phyloP scores from a whole-genome alignment of 2,797 vertebrate genomes.

The Gallinago solitaria region DNA sequence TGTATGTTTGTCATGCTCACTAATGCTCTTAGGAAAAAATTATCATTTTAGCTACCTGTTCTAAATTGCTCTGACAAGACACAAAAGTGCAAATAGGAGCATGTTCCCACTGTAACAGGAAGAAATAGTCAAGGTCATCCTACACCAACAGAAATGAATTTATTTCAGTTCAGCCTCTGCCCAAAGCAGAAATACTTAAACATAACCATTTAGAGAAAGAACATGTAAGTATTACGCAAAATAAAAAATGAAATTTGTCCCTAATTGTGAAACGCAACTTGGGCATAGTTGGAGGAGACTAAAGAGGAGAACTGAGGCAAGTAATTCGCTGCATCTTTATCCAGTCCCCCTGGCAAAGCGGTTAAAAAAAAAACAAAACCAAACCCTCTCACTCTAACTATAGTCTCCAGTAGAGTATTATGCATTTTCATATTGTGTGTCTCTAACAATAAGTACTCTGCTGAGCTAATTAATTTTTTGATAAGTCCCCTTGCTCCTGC shows the following conservation, averaged over 20 bases:
- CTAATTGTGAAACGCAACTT: background rate
- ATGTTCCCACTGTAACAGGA: background rate
- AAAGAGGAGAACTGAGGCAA: background rate
- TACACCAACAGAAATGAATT: background rate
- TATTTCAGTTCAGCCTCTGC: background rate
- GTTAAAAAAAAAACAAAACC: background rate
- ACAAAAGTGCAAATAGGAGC: background rate
- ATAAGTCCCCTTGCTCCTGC: background rate
- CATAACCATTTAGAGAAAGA: background rate
- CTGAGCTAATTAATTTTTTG: background rate
- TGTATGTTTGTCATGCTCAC: background rate
- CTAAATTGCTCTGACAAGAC: background rate
- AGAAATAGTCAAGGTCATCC: background rate
- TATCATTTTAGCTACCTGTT: background rate
- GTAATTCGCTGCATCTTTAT: background rate
- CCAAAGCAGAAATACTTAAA: background rate
- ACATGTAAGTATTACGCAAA: fast-evolving
- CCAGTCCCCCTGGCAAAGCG: background rate
- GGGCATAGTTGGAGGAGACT: background rate
- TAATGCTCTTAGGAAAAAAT: background rate
- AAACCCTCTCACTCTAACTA: background rate
- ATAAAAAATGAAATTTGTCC: background rate
- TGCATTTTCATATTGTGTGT: background rate
- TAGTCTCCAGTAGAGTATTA: background rate
- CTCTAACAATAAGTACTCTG: background rate